Percentiles rank a stretch among this genome's conserved stretches.
phyloP scores from a whole-genome alignment of 2,888 invertebrate species.

The Callyntrura guangdongensis region DNA sequence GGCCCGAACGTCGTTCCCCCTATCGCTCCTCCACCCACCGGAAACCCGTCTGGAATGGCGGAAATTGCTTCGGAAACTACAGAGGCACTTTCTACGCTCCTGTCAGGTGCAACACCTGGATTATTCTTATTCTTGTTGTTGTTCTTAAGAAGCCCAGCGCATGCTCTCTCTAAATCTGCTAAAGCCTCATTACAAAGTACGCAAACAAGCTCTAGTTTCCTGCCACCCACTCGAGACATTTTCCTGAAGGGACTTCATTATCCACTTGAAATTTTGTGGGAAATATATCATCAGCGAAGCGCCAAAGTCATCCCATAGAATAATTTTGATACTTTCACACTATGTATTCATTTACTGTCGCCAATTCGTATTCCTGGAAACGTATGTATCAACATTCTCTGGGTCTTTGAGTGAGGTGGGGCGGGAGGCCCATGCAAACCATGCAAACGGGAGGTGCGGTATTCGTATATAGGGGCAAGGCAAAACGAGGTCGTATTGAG shows the following conservation, averaged over 20 bases:
- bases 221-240: constrained; percentile 26
- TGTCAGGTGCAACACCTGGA: neutral
- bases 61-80: neutral
- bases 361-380: neutral
- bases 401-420: too few relatives aligned
- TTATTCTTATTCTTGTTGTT: constrained; percentile 25
- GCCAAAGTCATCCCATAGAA: too few relatives aligned
- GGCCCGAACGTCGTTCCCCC: neutral
- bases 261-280: neutral
- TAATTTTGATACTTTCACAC: too few relatives aligned
- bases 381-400: too few relatives aligned
- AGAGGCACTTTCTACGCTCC: neutral
- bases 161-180: constrained; percentile 57
- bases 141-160: constrained; percentile 18
- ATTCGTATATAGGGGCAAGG: too few relatives aligned
- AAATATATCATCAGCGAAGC: neutral
- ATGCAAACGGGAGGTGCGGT: too few relatives aligned
- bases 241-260: neutral
- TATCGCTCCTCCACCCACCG: neutral
- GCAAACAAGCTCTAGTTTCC: constrained; percentile 66
- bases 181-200: constrained; percentile 59
- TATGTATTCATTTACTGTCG: too few relatives aligned
- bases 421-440: too few relatives aligned
- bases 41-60: neutral
- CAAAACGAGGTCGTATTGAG: too few relatives aligned